phyloP scores from a whole-genome alignment of 2,797 vertebrate species.

The Crocidura indochinensis region DNA sequence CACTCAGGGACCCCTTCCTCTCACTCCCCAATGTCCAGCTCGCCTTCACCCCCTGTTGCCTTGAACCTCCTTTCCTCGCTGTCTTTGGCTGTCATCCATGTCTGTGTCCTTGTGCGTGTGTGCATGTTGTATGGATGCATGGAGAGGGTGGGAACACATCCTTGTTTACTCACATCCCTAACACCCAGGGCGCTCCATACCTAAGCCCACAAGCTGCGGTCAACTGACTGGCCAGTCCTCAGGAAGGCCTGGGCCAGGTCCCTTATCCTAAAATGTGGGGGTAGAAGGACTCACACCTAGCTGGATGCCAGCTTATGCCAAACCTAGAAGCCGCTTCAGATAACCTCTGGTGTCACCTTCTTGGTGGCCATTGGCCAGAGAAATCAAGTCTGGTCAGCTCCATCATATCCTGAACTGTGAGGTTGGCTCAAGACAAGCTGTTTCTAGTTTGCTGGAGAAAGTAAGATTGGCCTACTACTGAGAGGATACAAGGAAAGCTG shows the following conservation, averaged over 20 bases:
- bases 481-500: too few species aligned
- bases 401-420: neutral
- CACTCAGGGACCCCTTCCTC: neutral
- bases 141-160: constrained; percentile 58
- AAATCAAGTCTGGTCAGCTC: too few species aligned
- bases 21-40: constrained; percentile 18
- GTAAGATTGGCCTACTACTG: neutral
- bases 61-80: constrained; percentile 69
- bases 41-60: constrained; percentile 57
- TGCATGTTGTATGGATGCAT: constrained; percentile 90
- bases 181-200: constrained; percentile 1
- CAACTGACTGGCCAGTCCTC: too few species aligned
- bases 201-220: neutral
- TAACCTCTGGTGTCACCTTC: too few species aligned
- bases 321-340: neutral
- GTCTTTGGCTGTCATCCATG: constrained; percentile 67
- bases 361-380: too few species aligned
- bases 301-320: neutral
- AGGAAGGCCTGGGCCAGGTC: neutral
- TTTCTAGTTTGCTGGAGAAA: neutral
- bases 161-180: constrained; percentile 45
- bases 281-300: neutral
- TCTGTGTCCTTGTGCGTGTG: constrained; percentile 79
- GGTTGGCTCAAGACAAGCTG: neutral
- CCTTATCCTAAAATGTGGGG: neutral